These are phyloP conservation scores for Sinella curviseta DNA, from an alignment of 1,140 invertebrate species.

Conservation along the genomic window DNA sequence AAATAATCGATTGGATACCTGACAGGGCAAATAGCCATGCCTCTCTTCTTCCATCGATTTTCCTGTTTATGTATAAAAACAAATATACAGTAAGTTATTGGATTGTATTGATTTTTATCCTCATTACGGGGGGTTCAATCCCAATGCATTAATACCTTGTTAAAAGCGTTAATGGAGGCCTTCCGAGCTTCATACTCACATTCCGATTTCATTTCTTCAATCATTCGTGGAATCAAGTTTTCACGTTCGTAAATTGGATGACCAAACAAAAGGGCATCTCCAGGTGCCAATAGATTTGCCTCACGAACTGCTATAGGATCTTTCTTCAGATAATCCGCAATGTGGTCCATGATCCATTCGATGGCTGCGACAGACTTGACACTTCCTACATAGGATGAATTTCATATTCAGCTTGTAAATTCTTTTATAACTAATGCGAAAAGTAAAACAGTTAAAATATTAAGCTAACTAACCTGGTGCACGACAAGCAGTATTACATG, in stretches of 20 bases:
- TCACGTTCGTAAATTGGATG: neutral
- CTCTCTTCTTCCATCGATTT: conserved; percentile 62
- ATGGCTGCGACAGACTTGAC: conserved; percentile 48
- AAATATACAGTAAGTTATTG: neutral
- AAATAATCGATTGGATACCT: conserved; percentile 52
- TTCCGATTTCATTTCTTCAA: neutral
- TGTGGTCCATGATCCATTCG: conserved; percentile 58
- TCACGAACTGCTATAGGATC: conserved; percentile 52
- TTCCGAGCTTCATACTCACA: conserved; percentile 43
- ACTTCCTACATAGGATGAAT: too few relatives aligned
- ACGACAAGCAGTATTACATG: conserved; percentile 49
- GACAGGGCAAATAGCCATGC: conserved; percentile 58
- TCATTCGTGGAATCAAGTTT: conserved; percentile 19
- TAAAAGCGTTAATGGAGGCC: conserved; percentile 48
- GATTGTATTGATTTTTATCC: too few relatives aligned
- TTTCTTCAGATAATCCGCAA: conserved; percentile 53
- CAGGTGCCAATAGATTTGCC: neutral
- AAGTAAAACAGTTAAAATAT: too few relatives aligned
- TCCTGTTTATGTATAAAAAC: conserved; percentile 29
- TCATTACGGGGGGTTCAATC: too few relatives aligned
- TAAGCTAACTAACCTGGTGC: too few relatives aligned
- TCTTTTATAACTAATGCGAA: too few relatives aligned
- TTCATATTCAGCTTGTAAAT: too few relatives aligned
- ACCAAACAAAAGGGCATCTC: conserved; percentile 12
- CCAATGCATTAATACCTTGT: conserved; percentile 48